These are phyloP conservation scores for Hyposoter dolosus DNA, from an alignment of 2,888 invertebrate genomes.

Conservation along the genomic window DNA sequence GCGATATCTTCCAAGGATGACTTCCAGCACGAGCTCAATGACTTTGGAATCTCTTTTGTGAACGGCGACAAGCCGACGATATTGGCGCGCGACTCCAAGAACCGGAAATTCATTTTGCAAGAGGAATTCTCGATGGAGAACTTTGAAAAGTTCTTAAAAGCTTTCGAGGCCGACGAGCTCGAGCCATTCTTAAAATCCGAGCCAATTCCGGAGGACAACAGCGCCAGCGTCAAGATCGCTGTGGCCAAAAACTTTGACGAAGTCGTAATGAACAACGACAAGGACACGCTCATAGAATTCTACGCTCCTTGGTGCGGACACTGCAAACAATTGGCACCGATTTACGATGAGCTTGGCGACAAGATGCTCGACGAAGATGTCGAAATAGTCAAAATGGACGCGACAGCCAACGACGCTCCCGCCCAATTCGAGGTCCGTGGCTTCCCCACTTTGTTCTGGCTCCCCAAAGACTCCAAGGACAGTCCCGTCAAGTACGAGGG, in stretches of 20 bases:
- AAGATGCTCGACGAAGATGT: constrained; percentile 94
- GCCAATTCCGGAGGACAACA: constrained; percentile 93
- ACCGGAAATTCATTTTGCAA: constrained; percentile 95
- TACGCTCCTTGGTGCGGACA: constrained; percentile 99
- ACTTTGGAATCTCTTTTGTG: constrained; percentile 95
- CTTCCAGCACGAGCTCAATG: constrained; percentile 97
- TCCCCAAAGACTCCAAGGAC: constrained; percentile 92
- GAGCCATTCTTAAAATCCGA: constrained; percentile 98
- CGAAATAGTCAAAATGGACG: constrained; percentile 98
- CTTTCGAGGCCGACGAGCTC: constrained; percentile 92
- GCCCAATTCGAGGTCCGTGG: constrained; percentile 95
- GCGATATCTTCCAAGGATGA: constrained; percentile 97
- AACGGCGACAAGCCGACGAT: constrained; percentile 96
- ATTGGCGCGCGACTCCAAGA: constrained; percentile 92
- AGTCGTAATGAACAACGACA: constrained; percentile 94
- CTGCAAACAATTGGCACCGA: constrained; percentile 97
- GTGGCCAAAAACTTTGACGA: constrained; percentile 99
- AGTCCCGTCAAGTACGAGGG: constrained; percentile 96
- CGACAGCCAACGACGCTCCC: constrained; percentile 99
- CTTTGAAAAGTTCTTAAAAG: constrained; percentile 93
- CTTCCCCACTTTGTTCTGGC: constrained; percentile 99
- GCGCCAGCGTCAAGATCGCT: constrained; percentile 93
- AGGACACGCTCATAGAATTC: constrained; percentile 98
- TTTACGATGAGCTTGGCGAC: constrained; percentile 96
- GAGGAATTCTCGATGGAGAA: constrained; percentile 96